A percentile compares a stretch with the other conserved stretches of the same genome.
These are phyloP conservation scores for Pherbina coryleti DNA, from an alignment of 2,888 invertebrate genomes.

Conservation along the genomic window DNA sequence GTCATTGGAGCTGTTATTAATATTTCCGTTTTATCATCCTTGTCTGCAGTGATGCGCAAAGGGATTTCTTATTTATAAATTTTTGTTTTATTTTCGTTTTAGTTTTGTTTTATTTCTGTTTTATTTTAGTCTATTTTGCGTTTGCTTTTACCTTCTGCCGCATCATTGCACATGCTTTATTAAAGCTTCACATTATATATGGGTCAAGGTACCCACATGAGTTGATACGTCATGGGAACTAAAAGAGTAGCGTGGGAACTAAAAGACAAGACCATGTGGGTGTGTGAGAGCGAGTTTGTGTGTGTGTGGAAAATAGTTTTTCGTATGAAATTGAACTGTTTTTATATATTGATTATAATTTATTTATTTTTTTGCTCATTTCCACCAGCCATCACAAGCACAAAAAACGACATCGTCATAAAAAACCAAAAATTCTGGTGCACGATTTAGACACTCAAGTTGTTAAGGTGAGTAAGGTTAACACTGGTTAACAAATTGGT, in stretches of 20 bases:
- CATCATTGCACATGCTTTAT: constrained; percentile 13
- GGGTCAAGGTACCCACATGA: background rate
- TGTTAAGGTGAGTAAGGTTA: constrained; percentile 65
- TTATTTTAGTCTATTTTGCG: background rate
- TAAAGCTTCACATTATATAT: background rate
- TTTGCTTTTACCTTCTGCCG: background rate
- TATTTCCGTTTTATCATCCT: background rate
- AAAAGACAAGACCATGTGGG: background rate
- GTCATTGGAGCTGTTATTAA: background rate
- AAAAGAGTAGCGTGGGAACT: background rate
- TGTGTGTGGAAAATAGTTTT: background rate
- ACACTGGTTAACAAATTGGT: too few relatives aligned
- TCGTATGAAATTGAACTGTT: background rate
- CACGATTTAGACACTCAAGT: constrained; percentile 70
- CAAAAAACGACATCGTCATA: constrained; percentile 69
- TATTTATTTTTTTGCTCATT: background rate
- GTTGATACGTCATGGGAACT: background rate
- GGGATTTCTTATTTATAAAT: background rate
- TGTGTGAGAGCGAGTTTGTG: background rate
- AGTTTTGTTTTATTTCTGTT: background rate
- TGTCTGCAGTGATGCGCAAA: background rate
- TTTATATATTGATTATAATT: background rate
- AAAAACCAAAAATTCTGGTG: constrained; percentile 69
- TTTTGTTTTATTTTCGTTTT: background rate
- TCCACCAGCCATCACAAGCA: constrained; percentile 66